Conservation (phyloP, 2,888 invertebrate genomes). For the Agrochola lota region DNA sequence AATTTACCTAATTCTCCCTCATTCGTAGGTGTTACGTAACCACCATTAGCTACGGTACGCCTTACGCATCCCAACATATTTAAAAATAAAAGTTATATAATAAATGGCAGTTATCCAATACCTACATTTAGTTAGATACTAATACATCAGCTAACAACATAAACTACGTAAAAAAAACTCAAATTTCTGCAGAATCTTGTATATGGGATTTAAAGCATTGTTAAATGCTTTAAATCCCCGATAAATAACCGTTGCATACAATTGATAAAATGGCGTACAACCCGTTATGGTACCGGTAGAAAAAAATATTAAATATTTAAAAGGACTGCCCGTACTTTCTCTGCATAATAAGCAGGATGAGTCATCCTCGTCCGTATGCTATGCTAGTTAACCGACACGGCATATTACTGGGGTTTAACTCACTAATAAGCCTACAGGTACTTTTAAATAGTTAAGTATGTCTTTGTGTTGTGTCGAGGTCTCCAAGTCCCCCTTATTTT, state of each 20-base stretch:
- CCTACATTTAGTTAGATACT: slow-evolving; percentile 14
- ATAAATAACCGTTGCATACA: slow-evolving; percentile 33
- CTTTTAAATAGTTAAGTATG: slow-evolving; percentile 7
- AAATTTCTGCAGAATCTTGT: background rate
- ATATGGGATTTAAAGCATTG: too few species aligned
- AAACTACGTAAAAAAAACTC: slow-evolving; percentile 5
- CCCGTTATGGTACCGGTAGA: slow-evolving; percentile 50
- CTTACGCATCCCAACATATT: slow-evolving; percentile 12
- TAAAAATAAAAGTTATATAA: slow-evolving; percentile 41
- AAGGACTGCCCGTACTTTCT: slow-evolving; percentile 69
- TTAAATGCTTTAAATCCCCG: background rate
- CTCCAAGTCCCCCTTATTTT: slow-evolving; percentile 5
- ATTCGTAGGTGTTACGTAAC: slow-evolving; percentile 11
- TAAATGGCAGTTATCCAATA: slow-evolving; percentile 46
- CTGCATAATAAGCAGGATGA: slow-evolving; percentile 75
- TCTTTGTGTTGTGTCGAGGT: background rate
- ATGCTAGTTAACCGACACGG: slow-evolving; percentile 28
- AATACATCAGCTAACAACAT: slow-evolving; percentile 2
- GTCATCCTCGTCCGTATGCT: slow-evolving; percentile 64
- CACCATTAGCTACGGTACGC: background rate
- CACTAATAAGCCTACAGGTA: slow-evolving; percentile 33
- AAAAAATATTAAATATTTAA: slow-evolving; percentile 55
- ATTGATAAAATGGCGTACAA: slow-evolving; percentile 23
- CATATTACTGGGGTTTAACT: slow-evolving; percentile 10
- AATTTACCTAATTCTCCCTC: slow-evolving; percentile 5